A percentile compares a stretch with the other conserved stretches of the same genome.
Evolutionary conservation across 1,140 invertebrate genomes (phyloP).

Genomic region (Leptopilina clavipes): DNA sequence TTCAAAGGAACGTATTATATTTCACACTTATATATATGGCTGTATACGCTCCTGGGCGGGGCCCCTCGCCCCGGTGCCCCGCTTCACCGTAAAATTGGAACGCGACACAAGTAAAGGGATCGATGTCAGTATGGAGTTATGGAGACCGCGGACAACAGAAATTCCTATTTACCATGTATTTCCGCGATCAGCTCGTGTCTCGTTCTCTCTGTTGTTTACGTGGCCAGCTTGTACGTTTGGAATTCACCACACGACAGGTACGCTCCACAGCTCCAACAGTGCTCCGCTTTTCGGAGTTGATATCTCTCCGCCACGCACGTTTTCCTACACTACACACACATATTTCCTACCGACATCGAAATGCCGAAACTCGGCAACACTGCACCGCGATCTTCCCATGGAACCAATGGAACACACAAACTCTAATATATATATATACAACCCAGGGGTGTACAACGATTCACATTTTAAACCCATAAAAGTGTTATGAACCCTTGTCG

Average conservation of each 20-base stretch:
- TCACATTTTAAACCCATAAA: not conserved
- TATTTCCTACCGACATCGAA: constrained; percentile 12
- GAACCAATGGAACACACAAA: not conserved
- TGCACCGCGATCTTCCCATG: constrained; percentile 1
- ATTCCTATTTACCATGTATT: constrained; percentile 62
- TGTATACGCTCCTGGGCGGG: not conserved
- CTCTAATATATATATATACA: not conserved
- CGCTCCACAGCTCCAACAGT: constrained; percentile 39
- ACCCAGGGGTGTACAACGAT: not conserved
- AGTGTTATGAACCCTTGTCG: not conserved
- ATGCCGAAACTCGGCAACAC: constrained; percentile 22
- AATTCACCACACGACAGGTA: constrained; percentile 83
- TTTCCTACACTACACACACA: not conserved
- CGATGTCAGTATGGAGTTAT: constrained; percentile 69
- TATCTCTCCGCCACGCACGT: constrained; percentile 12
- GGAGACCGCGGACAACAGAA: constrained; percentile 60
- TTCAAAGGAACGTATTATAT: not conserved
- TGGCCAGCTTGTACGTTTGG: constrained; percentile 90
- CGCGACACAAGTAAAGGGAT: constrained; percentile 37
- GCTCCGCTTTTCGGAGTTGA: constrained; percentile 10
- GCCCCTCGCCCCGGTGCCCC: constrained; percentile 40
- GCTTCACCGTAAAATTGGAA: constrained; percentile 26
- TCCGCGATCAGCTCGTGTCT: constrained; percentile 79
- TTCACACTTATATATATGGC: not conserved
- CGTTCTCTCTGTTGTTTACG: constrained; percentile 83